Conservation (phyloP, 1,140 invertebrate genomes). For the Aethina tumida region DNA sequence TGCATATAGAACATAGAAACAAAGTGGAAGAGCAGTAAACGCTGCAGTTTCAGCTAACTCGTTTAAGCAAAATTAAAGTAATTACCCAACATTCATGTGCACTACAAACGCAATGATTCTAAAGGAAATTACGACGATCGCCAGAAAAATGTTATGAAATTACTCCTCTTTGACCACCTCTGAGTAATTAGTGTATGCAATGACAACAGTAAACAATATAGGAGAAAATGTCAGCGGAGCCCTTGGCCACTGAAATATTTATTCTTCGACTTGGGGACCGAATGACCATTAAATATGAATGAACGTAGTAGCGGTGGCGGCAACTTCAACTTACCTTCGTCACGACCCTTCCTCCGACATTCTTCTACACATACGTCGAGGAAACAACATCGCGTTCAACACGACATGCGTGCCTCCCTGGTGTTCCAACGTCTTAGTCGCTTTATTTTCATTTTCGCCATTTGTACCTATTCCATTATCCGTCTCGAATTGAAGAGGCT, state of each 20-base stretch:
- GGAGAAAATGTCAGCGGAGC: constrained; percentile 15
- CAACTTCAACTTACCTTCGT: constrained; percentile 14
- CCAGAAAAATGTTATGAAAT: no score
- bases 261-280: constrained; percentile 15
- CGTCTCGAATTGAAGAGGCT: no score
- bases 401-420: constrained; percentile 12
- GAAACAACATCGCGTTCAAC: constrained; percentile 9
- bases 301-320: constrained; percentile 12
- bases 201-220: neutral
- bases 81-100: no score
- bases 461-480: no score
- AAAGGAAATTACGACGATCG: no score
- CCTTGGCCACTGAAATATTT: constrained; percentile 17
- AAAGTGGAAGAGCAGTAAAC: no score
- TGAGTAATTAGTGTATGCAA: neutral
- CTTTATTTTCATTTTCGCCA: no score
- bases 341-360: constrained; percentile 7
- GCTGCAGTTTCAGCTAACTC: no score
- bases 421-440: constrained; percentile 19
- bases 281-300: constrained; percentile 17
- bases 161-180: no score
- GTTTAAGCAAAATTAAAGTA: no score
- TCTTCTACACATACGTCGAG: constrained; percentile 6
- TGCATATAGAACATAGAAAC: no score
- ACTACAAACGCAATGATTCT: no score